Conservation (phyloP, 64 coral and sea anemone species). For the Pocillopora verrucosa region DNA sequence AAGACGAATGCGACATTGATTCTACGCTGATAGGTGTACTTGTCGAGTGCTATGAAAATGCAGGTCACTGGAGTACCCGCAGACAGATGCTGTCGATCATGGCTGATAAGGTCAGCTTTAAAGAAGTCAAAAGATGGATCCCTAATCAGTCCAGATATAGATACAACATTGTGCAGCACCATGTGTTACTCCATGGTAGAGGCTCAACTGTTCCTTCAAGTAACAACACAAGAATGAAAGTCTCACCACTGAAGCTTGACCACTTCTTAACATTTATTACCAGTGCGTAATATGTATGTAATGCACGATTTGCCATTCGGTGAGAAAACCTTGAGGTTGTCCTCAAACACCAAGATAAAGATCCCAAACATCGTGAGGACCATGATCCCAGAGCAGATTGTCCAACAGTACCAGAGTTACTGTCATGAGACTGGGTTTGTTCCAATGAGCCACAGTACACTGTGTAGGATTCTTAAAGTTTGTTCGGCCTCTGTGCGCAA, state of each 20-base stretch:
- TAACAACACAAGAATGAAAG: too few relatives aligned
- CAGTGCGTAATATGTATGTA: background rate
- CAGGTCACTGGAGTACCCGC: slow-evolving; percentile 34
- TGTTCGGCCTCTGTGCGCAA: slow-evolving; percentile 28
- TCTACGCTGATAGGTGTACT: slow-evolving; percentile 7
- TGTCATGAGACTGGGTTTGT: slow-evolving; percentile 21
- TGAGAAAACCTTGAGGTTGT: slow-evolving; percentile 33
- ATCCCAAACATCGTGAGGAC: slow-evolving; percentile 29
- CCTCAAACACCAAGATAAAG: background rate
- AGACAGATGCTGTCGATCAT: slow-evolving; percentile 35
- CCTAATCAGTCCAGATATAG: slow-evolving; percentile 15
- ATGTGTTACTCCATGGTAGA: slow-evolving; percentile 23
- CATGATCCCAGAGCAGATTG: background rate
- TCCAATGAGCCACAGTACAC: slow-evolving; percentile 28
- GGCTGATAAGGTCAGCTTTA: slow-evolving; percentile 22
- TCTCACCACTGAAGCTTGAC: too few relatives aligned
- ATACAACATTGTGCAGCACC: slow-evolving; percentile 3
- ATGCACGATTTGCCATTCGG: background rate
- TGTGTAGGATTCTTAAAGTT: slow-evolving; percentile 9
- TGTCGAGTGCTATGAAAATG: slow-evolving; percentile 24
- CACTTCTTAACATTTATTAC: background rate
- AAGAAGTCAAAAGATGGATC: slow-evolving; percentile 6
- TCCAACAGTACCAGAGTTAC: background rate
- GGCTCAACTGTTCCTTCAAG: background rate
- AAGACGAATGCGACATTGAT: slow-evolving; percentile 25